Base-by-base conservation (phyloP, 2,797 vertebrate species). In the Chelon labrosus region DNA sequence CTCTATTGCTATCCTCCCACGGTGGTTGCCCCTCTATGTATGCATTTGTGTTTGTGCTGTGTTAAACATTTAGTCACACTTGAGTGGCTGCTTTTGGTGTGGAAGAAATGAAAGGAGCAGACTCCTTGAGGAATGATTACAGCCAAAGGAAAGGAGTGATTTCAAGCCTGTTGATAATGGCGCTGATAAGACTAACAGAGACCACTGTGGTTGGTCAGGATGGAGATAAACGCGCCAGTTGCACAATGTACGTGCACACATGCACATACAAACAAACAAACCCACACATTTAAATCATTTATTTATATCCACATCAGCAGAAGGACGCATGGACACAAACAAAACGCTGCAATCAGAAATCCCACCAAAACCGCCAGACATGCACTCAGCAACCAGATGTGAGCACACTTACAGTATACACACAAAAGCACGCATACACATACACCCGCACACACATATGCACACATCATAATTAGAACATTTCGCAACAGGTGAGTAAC, bases 81-180 rank as follows among this genome's bases (percentile, higher is more conserved):
- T 65, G 77, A 60, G 65, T 59, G 51, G 35, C 47, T 79, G 55
- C 66, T 65, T 77, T 66, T 74, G 70, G 52, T 77, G 60, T 71
- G 49, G 41, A 52, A 68, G 49, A 81, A 84, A 77, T 73, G 60
- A 86, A 87, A 85, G 65, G 66, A 73, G 58, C 72, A 54, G 62
- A 75, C 80, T 71, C 79, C 54, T 80, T 19, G 31, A 75, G 75
- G 70, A 86, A 59, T 13, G 56, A 86, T 86, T 77, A 84, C 56
- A 38, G 41, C 58, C 51, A 58, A 69, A 85, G 80, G 79, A 86
- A 89, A 82, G 61, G 73, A 63, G 69, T 27, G 55, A 84, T 90
- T 83, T 86, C 42, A 85, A 70, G 83, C 79, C 62, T 86, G 81
- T 85, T 88, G 88, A 87, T 87, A 86, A 87, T 75, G 65, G 66